Evolutionary conservation across 2,113 vertebrate species (phyloP).

Genomic region (Austrofundulus limnaeus): DNA sequence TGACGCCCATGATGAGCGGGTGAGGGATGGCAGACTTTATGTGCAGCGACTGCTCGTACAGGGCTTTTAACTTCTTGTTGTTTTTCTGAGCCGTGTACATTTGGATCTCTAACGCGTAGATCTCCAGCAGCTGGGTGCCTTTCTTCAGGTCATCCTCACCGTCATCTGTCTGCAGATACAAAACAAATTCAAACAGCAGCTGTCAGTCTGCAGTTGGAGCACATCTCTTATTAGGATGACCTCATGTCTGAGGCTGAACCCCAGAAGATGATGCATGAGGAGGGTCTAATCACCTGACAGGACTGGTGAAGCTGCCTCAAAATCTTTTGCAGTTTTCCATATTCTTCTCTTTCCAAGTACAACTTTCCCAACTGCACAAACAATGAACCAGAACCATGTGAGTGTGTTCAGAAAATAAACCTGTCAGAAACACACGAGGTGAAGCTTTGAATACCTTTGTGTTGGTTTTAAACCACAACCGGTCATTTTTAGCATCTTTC

Average conservation of each 20-base stretch:
- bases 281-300: slow-evolving; percentile 90
- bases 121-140: slow-evolving; percentile 97
- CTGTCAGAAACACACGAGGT: background rate
- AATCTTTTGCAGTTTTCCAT: slow-evolving; percentile 98
- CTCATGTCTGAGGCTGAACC: no score
- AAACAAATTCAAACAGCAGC: no score
- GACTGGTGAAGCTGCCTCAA: slow-evolving; percentile 97
- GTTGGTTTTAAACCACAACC: slow-evolving; percentile 99
- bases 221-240: no score
- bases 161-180: slow-evolving; percentile 90
- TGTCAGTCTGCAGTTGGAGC: no score
- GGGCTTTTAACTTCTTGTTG: slow-evolving; percentile 99
- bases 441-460: slow-evolving; percentile 87
- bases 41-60: slow-evolving; percentile 98
- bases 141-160: slow-evolving; percentile 99
- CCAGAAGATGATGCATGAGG: no score
- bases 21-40: slow-evolving; percentile 99
- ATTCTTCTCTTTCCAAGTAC: slow-evolving; percentile 98
- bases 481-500: slow-evolving; percentile 99
- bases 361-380: slow-evolving; percentile 91
- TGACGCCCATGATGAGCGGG: slow-evolving; percentile 98
- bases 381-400: background rate
- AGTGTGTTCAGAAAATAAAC: background rate
- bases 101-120: slow-evolving; percentile 98
- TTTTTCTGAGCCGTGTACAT: slow-evolving; percentile 99